Evolutionary conservation across 2,888 invertebrate genomes (phyloP), one percentile per base, ranked within the genome.

Genomic region (Dinocampus coccinellae): DNA sequence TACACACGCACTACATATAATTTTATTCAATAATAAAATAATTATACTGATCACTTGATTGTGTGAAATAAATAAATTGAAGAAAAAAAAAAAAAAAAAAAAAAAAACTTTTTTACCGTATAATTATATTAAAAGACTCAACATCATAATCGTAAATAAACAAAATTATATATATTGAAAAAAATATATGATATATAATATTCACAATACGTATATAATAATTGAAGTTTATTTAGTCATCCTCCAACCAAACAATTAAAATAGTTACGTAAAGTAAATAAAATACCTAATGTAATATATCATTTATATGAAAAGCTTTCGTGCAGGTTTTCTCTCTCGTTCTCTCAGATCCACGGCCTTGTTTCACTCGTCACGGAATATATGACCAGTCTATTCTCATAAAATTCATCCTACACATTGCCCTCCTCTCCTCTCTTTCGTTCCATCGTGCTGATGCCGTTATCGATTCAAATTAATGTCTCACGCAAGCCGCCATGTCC

Each of bases 381-480:
- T 29, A 55, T 57, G 52, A 42, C 29, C 63, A 55, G 67, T 72
- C 63, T 69, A 73, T 74, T 64, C 66, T 34, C 53, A 60, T 42
- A 52, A 63, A 70, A 69, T 69, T 71, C 53, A 61, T 72, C 52
- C 60, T 29, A 64, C 53, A 29, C 26, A 16, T 64, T 36, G 66
- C 73, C 75, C 58, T 73, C 1, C 47, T 6, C 47, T n/a, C 20
- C 16, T n/a, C 7, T 6, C 47, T n/a, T n/a, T 16, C 4, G 7
- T 47, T 13, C n/a, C 39, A 39, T 39, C 7, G 4, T 47, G 3
- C 13, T 39, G 39, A 39, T 39, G 39, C n/a, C 39, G 74, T 79
- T 79, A 79, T 75, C 76, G 73, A 76, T 79, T 78, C 68, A 80
- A 74, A 79, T 64, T 70, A 66, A 73, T 69, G 47, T 61, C 69